Evolutionary conservation across 2,797 vertebrate genomes (phyloP), one percentile per base, ranked within the genome.

Genomic region (Podarcis lilfordi): DNA sequence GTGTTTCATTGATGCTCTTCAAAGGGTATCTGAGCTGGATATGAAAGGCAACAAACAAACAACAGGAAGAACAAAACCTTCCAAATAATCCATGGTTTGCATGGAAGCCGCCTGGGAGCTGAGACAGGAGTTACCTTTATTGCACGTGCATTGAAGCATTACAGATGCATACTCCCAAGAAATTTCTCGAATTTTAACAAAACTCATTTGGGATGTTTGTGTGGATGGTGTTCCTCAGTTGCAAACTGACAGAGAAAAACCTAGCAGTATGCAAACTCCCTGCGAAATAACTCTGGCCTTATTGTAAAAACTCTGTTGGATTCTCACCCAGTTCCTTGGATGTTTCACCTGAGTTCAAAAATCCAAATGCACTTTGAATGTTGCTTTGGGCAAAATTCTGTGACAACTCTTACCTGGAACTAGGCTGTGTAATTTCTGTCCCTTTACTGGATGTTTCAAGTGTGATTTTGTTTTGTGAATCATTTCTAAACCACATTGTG

Each of bases 1-100:
- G 37, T 81, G 92, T 66, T 45, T 50, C 90, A 90, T 88, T 83
- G 43, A 93, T 92, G 88, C 21, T 72, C 35, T 93, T 91, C 91
- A 87, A 94, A 94, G 85, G 43, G 68, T 35, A 7, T 45, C 15
- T 19, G 91, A 82, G 32, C 35, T 84, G 10, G 13, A 82, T 84
- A 40, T 88, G 90, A 92, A 95, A 93, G 90, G 77, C 4, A 45
- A 27, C 4, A 45, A 27, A 84, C 85, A 71, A 87, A 37, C 35
- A 92, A 82, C 23, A 92, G 88, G 5, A 86, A 19, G 45, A 88
- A 25, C 3, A 75, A 85, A 90, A 3, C 86, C 55, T 89, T 90
- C 50, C 76, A 89, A 66, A 78, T 89, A 89, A 43, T n/a, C 61
- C 6, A 35, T 50, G 27, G 19, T 71, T 92, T 91, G 59, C 27